phyloP scores from a whole-genome alignment of 2,113 vertebrate species.

The Irena cyanogastra region DNA sequence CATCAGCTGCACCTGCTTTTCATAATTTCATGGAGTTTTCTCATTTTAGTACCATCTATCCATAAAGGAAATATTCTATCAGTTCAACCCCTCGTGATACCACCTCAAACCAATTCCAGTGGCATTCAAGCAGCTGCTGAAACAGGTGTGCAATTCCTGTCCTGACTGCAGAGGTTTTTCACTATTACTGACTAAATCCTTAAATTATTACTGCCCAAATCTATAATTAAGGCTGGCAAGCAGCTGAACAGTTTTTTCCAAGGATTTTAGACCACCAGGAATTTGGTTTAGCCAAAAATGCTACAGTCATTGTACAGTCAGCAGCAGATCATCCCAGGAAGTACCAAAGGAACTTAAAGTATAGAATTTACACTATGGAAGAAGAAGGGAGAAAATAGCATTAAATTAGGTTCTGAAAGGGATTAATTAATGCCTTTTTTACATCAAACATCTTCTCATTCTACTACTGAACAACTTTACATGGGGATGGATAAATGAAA shows the following conservation, averaged over 20 bases:
- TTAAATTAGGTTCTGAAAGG: background rate
- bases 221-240: background rate
- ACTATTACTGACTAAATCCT: background rate
- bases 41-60: background rate
- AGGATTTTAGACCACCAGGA: background rate
- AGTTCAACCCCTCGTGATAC: background rate
- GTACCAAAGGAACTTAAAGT: background rate
- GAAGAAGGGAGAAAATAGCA: background rate
- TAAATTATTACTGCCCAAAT: background rate
- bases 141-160: background rate
- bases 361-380: background rate
- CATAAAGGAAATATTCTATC: background rate
- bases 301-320: background rate
- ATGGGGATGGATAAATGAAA: background rate
- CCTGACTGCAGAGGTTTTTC: background rate
- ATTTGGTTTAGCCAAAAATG: background rate
- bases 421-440: background rate
- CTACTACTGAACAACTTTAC: background rate
- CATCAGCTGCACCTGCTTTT: background rate
- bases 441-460: background rate
- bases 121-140: background rate
- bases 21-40: background rate
- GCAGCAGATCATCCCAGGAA: background rate
- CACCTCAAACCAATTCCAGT: background rate
- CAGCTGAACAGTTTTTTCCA: background rate